These are phyloP conservation scores for Rhipidura dahli DNA, from an alignment of 2,113 vertebrate species.

Conservation along the genomic window DNA sequence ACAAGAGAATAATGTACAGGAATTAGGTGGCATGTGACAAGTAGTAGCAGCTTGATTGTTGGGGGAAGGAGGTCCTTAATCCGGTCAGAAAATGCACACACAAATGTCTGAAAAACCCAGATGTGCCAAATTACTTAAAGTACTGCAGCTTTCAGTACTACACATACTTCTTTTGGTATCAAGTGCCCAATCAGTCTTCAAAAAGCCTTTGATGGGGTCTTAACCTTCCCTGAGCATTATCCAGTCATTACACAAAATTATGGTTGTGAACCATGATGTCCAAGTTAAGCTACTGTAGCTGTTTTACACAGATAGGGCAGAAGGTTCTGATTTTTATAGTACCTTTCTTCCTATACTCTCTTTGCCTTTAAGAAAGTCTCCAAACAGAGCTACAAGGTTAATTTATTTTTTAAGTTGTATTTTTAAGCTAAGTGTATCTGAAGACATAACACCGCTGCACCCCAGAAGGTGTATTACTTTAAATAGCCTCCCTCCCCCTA, in stretches of 20 bases:
- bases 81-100: neutral
- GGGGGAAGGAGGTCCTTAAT: neutral
- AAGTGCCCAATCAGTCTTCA: neutral
- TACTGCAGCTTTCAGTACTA: neutral
- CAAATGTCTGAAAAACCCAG: neutral
- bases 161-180: neutral
- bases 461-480: neutral
- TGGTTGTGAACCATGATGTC: neutral
- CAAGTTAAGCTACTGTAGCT: neutral
- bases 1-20: rapidly evolving
- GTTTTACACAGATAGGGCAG: neutral
- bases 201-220: neutral
- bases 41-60: neutral
- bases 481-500: neutral
- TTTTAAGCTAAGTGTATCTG: neutral
- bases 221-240: neutral
- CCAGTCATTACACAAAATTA: neutral
- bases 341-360: neutral
- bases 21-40: neutral
- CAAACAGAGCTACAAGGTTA: neutral
- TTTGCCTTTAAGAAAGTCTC: neutral
- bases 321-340: neutral
- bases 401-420: neutral
- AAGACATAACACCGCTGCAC: neutral
- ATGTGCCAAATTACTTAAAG: neutral